Evolutionary conservation across 2,113 vertebrate species (phyloP).

Genomic region (Engystomops pustulosus): DNA sequence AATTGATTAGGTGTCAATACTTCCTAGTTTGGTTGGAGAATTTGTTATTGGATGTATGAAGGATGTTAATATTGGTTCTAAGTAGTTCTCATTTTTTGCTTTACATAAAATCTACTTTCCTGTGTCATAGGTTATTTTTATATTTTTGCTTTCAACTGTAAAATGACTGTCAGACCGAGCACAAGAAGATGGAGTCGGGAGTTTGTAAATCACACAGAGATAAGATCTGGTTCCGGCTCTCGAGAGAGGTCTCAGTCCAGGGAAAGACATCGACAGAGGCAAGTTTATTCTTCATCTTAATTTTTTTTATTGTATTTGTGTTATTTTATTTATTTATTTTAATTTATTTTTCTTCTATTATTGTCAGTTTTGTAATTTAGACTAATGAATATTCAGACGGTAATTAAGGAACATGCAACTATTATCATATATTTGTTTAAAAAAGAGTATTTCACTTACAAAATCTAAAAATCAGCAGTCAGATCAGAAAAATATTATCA

Average conservation of each 20-base stretch:
- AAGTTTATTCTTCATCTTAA: slow-evolving; percentile 1
- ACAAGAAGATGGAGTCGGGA: slow-evolving; percentile 51
- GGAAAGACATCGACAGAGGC: slow-evolving; percentile 46
- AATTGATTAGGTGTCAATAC: no score
- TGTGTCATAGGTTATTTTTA: background rate
- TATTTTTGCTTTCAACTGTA: slow-evolving; percentile 30
- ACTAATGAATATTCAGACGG: no score
- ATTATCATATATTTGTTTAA: no score
- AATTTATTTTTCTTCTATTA: no score
- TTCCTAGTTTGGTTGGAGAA: background rate
- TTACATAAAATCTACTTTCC: background rate
- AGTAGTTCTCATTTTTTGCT: background rate
- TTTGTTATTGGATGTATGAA: background rate
- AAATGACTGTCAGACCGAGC: slow-evolving; percentile 50
- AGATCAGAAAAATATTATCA: no score
- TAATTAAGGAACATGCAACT: no score
- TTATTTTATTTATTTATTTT: background rate
- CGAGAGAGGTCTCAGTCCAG: slow-evolving; percentile 55
- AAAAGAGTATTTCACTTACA: no score
- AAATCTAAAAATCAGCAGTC: no score
- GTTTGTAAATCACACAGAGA: slow-evolving; percentile 39
- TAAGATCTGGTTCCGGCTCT: slow-evolving; percentile 29
- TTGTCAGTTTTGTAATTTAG: no score
- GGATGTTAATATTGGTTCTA: background rate
- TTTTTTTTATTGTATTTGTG: background rate